phyloP scores from a whole-genome alignment of 2,888 invertebrate species.

The Opisthograptis luteolata region DNA sequence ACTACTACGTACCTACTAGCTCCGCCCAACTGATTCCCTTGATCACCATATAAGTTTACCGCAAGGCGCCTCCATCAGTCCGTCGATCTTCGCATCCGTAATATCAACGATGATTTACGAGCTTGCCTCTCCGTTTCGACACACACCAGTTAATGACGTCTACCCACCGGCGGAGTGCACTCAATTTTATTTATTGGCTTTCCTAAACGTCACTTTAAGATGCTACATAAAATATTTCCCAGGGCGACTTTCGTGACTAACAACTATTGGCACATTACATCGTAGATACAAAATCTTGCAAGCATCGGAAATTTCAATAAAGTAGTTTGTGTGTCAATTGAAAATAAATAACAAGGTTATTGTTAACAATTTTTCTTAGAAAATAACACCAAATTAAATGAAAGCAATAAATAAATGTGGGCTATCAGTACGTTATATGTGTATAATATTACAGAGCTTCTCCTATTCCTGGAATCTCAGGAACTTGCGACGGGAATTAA shows the following conservation, averaged over 20 bases:
- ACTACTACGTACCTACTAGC: no score
- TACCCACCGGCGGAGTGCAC: conserved; percentile 51
- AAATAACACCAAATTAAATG: no score
- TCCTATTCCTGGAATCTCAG: no score
- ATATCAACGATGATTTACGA: conserved; percentile 66
- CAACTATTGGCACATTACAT: conserved; percentile 32
- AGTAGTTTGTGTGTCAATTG: no score
- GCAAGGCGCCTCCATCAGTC: conserved; percentile 35
- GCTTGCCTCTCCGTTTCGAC: conserved; percentile 49
- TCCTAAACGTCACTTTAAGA: conserved; percentile 47
- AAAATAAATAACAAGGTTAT: no score
- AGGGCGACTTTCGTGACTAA: conserved; percentile 26
- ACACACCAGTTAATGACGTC: conserved; percentile 59
- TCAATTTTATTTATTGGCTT: conserved; percentile 61
- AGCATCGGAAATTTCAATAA: no score
- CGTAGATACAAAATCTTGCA: conserved; percentile 9
- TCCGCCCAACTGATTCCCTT: conserved; percentile 1
- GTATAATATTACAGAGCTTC: no score
- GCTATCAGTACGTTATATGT: no score
- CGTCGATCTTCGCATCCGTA: conserved; percentile 38
- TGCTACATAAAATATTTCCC: conserved; percentile 38
- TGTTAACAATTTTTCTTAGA: no score
- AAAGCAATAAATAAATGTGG: no score
- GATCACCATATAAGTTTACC: background rate
- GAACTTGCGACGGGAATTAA: no score